Evolutionary conservation across 64 coral and sea anemone genomes (phyloP).

Genomic region (Catalaphyllia jardinei): DNA sequence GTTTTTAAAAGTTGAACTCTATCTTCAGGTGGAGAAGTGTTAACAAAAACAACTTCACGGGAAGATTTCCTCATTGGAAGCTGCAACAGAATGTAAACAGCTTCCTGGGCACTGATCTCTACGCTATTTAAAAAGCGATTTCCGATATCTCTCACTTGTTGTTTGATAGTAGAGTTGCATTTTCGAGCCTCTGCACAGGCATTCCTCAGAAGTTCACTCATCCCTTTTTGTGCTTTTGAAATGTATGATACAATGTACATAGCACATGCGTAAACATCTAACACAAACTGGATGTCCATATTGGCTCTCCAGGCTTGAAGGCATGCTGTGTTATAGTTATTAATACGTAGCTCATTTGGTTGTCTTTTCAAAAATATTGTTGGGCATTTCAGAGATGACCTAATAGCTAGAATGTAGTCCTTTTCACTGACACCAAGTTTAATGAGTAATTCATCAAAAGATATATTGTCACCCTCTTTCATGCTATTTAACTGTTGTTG

Average conservation of each 20-base stretch:
- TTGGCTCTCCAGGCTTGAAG: constrained; percentile 32
- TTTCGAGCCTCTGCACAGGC: constrained; percentile 37
- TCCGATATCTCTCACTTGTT: constrained; percentile 27
- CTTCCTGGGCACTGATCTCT: neutral
- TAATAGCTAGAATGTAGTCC: constrained; percentile 24
- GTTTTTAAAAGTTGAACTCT: constrained; percentile 40
- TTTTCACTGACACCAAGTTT: constrained; percentile 29
- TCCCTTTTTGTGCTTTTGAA: constrained; percentile 38
- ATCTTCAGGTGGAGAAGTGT: constrained; percentile 25
- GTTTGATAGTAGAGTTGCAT: constrained; percentile 17
- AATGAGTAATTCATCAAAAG: constrained; percentile 28
- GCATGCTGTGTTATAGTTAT: constrained; percentile 32
- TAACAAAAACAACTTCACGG: constrained; percentile 4
- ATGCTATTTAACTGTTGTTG: neutral
- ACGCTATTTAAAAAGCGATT: constrained; percentile 13
- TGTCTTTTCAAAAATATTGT: constrained; percentile 27
- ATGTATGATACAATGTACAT: constrained; percentile 33
- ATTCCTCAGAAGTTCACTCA: constrained; percentile 43
- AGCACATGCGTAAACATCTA: constrained; percentile 49
- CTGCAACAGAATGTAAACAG: neutral
- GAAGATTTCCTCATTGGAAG: constrained; percentile 15
- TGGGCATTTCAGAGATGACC: constrained; percentile 2
- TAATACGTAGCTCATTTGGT: constrained; percentile 6
- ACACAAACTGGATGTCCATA: constrained; percentile 45
- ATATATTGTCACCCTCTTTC: constrained; percentile 13